Percentiles rank a stretch among this genome's conserved stretches.
Evolutionary conservation across 1,140 invertebrate species (phyloP).

Genomic region (Pemphigus obesinymphae): DNA sequence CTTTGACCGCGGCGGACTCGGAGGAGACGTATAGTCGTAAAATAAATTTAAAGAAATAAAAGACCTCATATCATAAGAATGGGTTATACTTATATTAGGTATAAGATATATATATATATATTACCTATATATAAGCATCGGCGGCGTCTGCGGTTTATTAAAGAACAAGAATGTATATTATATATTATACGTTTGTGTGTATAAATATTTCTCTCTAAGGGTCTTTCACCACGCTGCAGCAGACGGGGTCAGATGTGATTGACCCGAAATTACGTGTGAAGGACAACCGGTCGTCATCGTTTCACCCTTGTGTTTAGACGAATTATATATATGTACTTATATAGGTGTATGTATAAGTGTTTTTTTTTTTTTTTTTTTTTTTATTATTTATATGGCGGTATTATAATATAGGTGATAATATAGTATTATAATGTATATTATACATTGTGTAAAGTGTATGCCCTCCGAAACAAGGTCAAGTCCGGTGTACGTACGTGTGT

Average conservation of each 20-base stretch:
- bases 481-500: background rate
- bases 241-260: slow-evolving; percentile 28
- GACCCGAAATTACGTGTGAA: slow-evolving; percentile 22
- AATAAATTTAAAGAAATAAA: no score
- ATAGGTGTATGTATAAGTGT: background rate
- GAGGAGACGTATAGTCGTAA: no score
- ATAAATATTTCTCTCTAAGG: background rate
- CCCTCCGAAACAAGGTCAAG: background rate
- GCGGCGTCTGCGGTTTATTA: background rate
- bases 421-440: no score
- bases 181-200: background rate
- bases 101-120: no score
- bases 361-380: no score
- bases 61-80: background rate
- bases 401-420: background rate
- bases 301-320: slow-evolving; percentile 17
- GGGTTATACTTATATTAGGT: no score
- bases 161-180: background rate
- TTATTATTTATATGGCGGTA: background rate
- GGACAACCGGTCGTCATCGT: slow-evolving; percentile 15
- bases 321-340: background rate
- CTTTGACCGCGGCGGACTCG: background rate
- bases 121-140: no score
- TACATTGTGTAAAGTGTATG: background rate
- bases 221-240: background rate